Conservation (phyloP, 2,113 vertebrate species). For the Poeciliopsis prolifica region DNA sequence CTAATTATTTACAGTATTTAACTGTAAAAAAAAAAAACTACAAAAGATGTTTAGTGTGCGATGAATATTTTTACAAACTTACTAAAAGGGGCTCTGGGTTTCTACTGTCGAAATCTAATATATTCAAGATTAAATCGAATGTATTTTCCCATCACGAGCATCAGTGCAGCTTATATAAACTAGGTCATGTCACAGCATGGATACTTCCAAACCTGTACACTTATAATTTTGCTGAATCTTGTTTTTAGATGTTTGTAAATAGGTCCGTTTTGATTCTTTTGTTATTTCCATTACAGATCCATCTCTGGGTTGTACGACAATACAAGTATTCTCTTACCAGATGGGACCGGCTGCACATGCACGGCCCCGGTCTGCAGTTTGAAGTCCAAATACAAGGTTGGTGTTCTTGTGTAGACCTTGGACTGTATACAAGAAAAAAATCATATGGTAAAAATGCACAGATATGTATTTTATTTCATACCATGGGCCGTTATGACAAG, state of each 20-base stretch:
- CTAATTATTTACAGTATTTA: no score
- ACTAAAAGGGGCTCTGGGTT: no score
- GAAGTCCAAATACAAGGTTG: slow-evolving; percentile 84
- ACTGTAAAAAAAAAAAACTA: no score
- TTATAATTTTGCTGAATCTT: neutral
- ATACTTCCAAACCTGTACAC: neutral
- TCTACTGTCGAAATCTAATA: neutral
- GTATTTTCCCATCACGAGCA: neutral
- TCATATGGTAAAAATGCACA: neutral
- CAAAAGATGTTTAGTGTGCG: no score
- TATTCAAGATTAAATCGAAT: neutral
- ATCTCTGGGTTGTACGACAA: neutral
- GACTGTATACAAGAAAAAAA: slow-evolving; percentile 66
- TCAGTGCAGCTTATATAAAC: neutral
- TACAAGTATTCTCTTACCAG: slow-evolving; percentile 53
- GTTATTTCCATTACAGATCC: neutral
- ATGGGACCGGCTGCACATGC: slow-evolving; percentile 72
- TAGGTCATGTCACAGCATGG: neutral
- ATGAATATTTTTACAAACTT: no score
- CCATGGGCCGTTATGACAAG: neutral
- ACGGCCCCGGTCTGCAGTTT: slow-evolving; percentile 73
- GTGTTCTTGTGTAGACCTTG: slow-evolving; percentile 82
- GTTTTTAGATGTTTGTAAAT: neutral
- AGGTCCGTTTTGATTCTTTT: neutral
- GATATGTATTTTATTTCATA: neutral